Conservation (phyloP, 1,140 invertebrate genomes). For the Drosophila arizonae region DNA sequence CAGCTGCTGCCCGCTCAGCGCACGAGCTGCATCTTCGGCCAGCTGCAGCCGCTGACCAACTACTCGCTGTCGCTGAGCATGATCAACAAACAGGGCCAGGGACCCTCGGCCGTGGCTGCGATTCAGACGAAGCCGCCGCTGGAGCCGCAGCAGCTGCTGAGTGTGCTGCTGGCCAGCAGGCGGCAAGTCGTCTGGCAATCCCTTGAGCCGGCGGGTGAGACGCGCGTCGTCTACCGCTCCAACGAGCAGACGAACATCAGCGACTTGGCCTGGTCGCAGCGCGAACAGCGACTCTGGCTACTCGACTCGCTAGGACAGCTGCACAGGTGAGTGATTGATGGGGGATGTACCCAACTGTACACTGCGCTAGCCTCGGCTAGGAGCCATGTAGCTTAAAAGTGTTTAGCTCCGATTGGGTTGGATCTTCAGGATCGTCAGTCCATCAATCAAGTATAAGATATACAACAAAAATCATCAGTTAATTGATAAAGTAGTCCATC, state of each 20-base stretch:
- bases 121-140: slow-evolving; percentile 81
- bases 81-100: slow-evolving; percentile 91
- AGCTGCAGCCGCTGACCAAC: slow-evolving; percentile 88
- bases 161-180: slow-evolving; percentile 87
- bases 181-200: slow-evolving; percentile 86
- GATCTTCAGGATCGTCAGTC: no score
- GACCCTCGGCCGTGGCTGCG: slow-evolving; percentile 83
- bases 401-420: no score
- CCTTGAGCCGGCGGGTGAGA: slow-evolving; percentile 86
- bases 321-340: slow-evolving; percentile 41
- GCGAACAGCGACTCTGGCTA: slow-evolving; percentile 88
- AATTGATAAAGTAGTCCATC: no score
- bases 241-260: slow-evolving; percentile 36
- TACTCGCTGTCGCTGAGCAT: slow-evolving; percentile 91
- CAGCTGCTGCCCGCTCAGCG: slow-evolving; percentile 42
- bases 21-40: slow-evolving; percentile 87
- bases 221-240: slow-evolving; percentile 42
- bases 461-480: no score
- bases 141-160: slow-evolving; percentile 79
- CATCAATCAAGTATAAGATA: no score
- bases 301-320: slow-evolving; percentile 84
- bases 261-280: slow-evolving; percentile 90
- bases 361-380: no score
- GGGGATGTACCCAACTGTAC: no score
- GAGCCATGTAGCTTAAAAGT: no score